Evolutionary conservation across 2,888 invertebrate species (phyloP), one percentile per base, ranked within the genome.

Genomic region (Caenorhabditis afra): DNA sequence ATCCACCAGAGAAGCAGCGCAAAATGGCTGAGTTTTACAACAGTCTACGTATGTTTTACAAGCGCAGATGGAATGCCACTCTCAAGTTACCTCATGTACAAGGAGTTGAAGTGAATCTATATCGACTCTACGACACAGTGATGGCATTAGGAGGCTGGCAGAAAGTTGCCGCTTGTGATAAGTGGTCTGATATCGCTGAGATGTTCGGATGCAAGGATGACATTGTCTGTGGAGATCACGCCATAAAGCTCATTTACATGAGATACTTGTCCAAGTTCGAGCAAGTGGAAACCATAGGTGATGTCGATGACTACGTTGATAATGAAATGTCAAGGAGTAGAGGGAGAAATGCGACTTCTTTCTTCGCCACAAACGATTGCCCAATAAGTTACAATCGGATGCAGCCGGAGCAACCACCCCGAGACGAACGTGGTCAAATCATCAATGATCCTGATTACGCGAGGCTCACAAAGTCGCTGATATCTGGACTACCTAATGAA

Each of bases 401-500:
- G 37, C 49, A 61, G 39, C 41, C 37, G 62, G 81, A 80, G 39
- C 77, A 79, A 20, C 35, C 65, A 23, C 70, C 59, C 3, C 47
- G 83, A 7, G 83, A 83, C 47, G 83, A 81, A 20, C 20, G 81
- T 20, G 81, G 81, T 22, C 79, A 80, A 66, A 78, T 80, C 29
- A 64, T 79, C 20, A 79, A 53, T 35, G 84, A 84, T 53, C 84
- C 84, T 3, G 87, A 88, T 22, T 95, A 95, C 90, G 94, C 95
- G 87, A 94, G 95, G 79, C 92, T 99, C 75, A 94, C 95, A n/a
- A 92, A 96, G 65, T 96, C 97, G 0, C 93, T 99, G 45, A 92
- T 96, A 64, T 96, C 96, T n/a, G 97, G 98, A 0, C 93, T 99
- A 91, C 97, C 98, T 7, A 99, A 99, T 91, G 98, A 99, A 91